Conservation (phyloP, 1,140 invertebrate species). For the Scaptomyza pallida region DNA sequence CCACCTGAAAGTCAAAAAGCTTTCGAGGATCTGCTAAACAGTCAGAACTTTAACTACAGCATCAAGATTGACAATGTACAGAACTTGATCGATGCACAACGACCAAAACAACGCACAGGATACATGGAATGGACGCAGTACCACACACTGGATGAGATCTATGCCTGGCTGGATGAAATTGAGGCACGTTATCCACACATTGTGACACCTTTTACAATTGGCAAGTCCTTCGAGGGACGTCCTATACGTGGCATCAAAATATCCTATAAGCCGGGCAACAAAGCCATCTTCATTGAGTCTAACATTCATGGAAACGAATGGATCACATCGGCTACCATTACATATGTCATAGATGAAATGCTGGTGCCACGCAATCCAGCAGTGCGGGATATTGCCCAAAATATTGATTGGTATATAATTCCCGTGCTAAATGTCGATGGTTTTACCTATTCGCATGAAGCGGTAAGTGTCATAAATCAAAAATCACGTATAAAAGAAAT, state of each 20-base stretch:
- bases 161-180: conserved; percentile 76
- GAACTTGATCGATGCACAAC: conserved; percentile 60
- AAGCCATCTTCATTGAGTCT: conserved; percentile 84
- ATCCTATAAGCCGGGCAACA: conserved; percentile 75
- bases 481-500: conserved; percentile 2
- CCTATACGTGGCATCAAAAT: conserved; percentile 74
- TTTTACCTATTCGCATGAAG: conserved; percentile 86
- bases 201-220: conserved; percentile 71
- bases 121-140: conserved; percentile 83
- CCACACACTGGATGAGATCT: conserved; percentile 84
- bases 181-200: conserved; percentile 65
- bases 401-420: conserved; percentile 90
- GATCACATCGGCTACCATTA: conserved; percentile 87
- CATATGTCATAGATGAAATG: conserved; percentile 87
- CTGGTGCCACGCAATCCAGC: conserved; percentile 77
- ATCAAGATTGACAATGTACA: conserved; percentile 74
- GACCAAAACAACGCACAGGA: conserved; percentile 36
- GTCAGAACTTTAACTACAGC: conserved; percentile 39
- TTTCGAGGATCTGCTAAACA: conserved; percentile 49
- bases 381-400: conserved; percentile 82
- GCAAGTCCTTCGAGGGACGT: conserved; percentile 79
- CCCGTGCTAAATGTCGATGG: conserved; percentile 90
- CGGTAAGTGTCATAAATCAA: conserved; percentile 58
- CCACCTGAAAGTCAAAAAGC: conserved; percentile 42
- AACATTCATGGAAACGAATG: conserved; percentile 89